Evolutionary conservation across 30 jellyfish, hydroid and myxozoan genomes (phyloP), one percentile per base, ranked within the genome.

Genomic region (Thelohanellus kitauei): DNA sequence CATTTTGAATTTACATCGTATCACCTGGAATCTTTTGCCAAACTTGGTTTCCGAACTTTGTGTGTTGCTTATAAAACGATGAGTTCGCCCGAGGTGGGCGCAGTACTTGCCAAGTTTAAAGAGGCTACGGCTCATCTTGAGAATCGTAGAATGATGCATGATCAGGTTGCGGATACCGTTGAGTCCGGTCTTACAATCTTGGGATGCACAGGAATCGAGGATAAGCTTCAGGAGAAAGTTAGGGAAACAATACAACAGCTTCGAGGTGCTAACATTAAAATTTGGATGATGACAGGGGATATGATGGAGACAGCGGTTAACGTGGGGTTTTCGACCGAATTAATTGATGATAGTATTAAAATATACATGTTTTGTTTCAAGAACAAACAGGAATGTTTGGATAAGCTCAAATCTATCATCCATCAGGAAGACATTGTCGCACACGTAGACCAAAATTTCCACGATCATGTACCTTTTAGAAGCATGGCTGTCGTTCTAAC

Each of bases 281-380:
- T 67, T 19, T 67, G 90, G 90, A 78, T 67, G 17, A 32, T 67
- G 14, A 67, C 90, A 31, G 90, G 90, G 1, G 90, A 67, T 38
- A 67, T 53, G 32, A 84, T 57, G 40, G 91, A 69, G 37, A 69
- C 91, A 1, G 91, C 91, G 0, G 61, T 61, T 21, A 69, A 69
- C 39, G 61, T 69, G 1, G 35, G 35, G n/a, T 27, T 5, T 27
- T 27, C 35, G 35, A 27, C 35, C n/a, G n/a, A 27, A 5, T 27
- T 27, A n/a, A 5, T 27, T 8, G n/a, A 27, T 27, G 35, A 27
- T 8, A n/a, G 8, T 27, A 27, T n/a, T n/a, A n/a, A 27, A 8
- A n/a, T 27, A 5, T 5, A 27, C 8, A 27, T 27, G n/a, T n/a
- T 27, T 27, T 5, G n/a, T 27, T 27, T 8, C n/a, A n/a, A 27